These are phyloP conservation scores for Plagodis pulveraria DNA, from an alignment of 2,888 invertebrate species.

Conservation along the genomic window DNA sequence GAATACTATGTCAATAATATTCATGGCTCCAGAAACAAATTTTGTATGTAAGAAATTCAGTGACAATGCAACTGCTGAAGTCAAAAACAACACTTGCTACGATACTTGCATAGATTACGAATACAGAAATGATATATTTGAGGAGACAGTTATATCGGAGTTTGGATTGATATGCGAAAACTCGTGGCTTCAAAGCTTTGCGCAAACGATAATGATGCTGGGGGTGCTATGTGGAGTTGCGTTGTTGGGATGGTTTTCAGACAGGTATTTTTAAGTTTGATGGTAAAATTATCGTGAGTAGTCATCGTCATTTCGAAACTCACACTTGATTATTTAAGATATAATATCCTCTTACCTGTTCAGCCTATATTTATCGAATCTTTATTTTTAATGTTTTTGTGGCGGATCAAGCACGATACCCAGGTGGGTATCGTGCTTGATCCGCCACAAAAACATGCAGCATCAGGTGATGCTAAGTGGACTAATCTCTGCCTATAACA, in stretches of 20 bases:
- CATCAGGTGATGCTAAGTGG: no score
- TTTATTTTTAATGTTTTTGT: no score
- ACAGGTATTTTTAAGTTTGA: constrained; percentile 47
- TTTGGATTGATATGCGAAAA: constrained; percentile 59
- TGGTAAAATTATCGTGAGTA: no score
- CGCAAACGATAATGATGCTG: constrained; percentile 59
- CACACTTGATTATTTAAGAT: no score
- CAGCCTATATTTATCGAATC: no score
- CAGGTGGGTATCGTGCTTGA: no score
- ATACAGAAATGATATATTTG: constrained; percentile 47
- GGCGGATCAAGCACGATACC: no score
- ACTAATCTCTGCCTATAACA: no score
- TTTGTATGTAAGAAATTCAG: constrained; percentile 52
- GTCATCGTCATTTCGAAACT: no score
- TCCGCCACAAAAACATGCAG: no score
- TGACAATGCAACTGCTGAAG: constrained; percentile 37
- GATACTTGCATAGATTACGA: constrained; percentile 54
- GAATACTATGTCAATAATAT: constrained; percentile 54
- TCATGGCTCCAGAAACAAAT: constrained; percentile 55
- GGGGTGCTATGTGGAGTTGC: constrained; percentile 56
- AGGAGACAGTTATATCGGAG: constrained; percentile 51
- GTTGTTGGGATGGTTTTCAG: constrained; percentile 64
- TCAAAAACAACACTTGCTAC: constrained; percentile 55
- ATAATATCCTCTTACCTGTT: no score
- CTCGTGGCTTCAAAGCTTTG: constrained; percentile 60